Evolutionary conservation across 2,888 invertebrate species (phyloP).

Genomic region (Melanostoma mellinum): DNA sequence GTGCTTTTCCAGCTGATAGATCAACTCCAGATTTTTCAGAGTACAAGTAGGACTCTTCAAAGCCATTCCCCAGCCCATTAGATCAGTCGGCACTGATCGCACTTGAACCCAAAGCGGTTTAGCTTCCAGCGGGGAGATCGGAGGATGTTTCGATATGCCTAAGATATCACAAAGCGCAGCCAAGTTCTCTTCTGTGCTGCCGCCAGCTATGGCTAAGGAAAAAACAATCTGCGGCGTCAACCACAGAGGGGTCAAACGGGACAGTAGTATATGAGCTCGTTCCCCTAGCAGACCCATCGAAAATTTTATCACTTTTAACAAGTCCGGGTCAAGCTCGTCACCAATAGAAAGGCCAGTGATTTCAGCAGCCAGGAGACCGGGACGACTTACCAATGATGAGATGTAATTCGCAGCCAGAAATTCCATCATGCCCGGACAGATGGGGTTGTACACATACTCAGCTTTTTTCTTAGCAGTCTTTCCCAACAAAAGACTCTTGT

Average conservation of each 20-base stretch:
- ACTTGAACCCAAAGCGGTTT: conserved; percentile 80
- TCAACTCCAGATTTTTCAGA: conserved; percentile 83
- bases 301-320: conserved; percentile 81
- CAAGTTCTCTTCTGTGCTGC: conserved; percentile 83
- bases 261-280: conserved; percentile 82
- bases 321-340: conserved; percentile 82
- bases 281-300: conserved; percentile 83
- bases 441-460: conserved; percentile 82
- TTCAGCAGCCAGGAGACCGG: conserved; percentile 83
- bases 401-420: conserved; percentile 84
- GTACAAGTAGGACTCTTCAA: conserved; percentile 82
- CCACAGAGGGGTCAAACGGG: conserved; percentile 83
- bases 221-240: conserved; percentile 83
- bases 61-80: conserved; percentile 83
- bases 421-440: conserved; percentile 83
- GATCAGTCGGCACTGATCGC: conserved; percentile 82
- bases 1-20: conserved; percentile 83
- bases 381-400: conserved; percentile 83
- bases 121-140: conserved; percentile 79
- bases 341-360: conserved; percentile 78
- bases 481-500: conserved; percentile 81
- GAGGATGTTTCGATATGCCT: conserved; percentile 82
- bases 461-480: conserved; percentile 81
- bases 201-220: conserved; percentile 83
- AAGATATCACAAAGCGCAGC: conserved; percentile 83